phyloP scores from a whole-genome alignment of 2,797 vertebrate species.

The Melanotaenia parkinsoni region DNA sequence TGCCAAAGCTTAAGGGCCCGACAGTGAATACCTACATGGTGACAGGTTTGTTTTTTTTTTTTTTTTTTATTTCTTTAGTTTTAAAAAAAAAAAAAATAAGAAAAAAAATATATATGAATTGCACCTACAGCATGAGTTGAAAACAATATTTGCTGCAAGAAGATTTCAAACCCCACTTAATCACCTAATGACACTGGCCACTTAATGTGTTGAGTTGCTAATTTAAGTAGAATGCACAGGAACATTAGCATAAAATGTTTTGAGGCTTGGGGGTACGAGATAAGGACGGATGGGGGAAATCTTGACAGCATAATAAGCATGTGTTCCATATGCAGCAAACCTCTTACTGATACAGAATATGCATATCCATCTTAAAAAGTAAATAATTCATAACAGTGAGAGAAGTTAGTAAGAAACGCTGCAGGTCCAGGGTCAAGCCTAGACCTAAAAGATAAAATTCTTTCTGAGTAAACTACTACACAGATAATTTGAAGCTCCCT shows the following conservation, averaged over 20 bases:
- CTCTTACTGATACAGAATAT: background rate
- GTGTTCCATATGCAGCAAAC: background rate
- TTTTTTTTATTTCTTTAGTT: no score
- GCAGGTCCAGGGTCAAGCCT: background rate
- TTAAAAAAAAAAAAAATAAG: slow-evolving; percentile 29
- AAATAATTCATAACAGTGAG: background rate
- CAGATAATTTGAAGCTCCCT: background rate
- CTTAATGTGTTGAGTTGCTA: background rate
- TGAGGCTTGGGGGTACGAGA: background rate
- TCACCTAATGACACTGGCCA: background rate
- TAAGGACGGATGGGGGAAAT: background rate
- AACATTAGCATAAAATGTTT: background rate
- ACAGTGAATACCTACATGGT: slow-evolving; percentile 3
- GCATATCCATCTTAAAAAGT: background rate
- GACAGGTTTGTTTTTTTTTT: background rate
- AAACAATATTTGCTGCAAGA: background rate
- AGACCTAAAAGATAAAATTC: background rate
- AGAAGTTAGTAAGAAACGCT: no score
- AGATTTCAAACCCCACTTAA: background rate
- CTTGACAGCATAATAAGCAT: background rate
- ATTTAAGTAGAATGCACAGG: background rate
- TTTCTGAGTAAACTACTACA: background rate
- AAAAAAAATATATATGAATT: slow-evolving; percentile 14
- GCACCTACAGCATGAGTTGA: slow-evolving; percentile 8
- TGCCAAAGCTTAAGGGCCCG: background rate